phyloP scores from a whole-genome alignment of 1,140 invertebrate species.

The Hormaphis cornu region DNA sequence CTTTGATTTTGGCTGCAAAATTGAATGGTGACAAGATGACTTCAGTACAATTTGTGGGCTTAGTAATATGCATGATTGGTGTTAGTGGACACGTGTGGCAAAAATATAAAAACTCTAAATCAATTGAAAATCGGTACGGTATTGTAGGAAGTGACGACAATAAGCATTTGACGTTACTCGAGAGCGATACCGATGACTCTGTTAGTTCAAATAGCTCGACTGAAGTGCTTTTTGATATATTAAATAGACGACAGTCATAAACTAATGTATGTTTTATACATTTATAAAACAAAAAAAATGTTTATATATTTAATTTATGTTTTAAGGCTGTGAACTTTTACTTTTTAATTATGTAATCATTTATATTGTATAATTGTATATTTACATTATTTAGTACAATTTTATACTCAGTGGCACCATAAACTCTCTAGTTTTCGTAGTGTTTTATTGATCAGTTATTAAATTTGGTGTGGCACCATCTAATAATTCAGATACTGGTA shows the following conservation, averaged over 20 bases:
- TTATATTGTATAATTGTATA: no score
- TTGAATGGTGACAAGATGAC: conserved; percentile 78
- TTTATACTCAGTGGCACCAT: no score
- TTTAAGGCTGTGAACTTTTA: conserved; percentile 22
- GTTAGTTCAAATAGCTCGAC: not conserved
- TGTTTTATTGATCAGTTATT: no score
- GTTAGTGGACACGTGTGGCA: conserved; percentile 78
- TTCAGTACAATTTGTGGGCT: conserved; percentile 70
- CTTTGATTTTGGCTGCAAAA: conserved; percentile 72
- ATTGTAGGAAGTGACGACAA: conserved; percentile 8
- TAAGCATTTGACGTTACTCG: conserved; percentile 8
- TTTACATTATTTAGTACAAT: no score
- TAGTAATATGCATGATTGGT: conserved; percentile 78
- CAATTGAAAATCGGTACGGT: conserved; percentile 23
- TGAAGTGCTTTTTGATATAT: conserved; percentile 21
- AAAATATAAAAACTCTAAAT: conserved; percentile 45
- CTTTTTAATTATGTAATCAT: no score
- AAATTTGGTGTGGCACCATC: no score
- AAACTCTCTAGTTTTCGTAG: no score
- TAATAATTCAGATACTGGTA: no score
- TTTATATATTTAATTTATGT: no score
- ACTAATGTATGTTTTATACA: not conserved
- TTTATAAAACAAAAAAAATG: no score
- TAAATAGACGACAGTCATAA: conserved; percentile 11
- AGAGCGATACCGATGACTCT: conserved; percentile 1